Base-by-base conservation (phyloP, 2,888 invertebrate species). In the Protodeltote pygarga region DNA sequence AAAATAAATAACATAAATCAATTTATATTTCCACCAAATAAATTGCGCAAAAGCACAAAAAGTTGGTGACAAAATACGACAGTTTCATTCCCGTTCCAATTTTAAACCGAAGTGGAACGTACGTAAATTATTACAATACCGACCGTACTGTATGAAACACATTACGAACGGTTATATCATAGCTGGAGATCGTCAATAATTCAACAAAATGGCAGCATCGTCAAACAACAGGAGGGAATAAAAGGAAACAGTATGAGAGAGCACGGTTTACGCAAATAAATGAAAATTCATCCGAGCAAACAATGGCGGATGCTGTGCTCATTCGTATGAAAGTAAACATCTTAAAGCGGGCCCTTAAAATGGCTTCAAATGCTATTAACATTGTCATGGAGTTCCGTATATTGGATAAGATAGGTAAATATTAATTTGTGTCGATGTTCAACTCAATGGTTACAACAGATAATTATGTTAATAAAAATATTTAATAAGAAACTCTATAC, bases 201-300 rank as follows among this genome's bases (percentile, higher is more conserved):
- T 76, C 69, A 77, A 41, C 54, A 68, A 60, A 57, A 78, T 73
- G 73, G 73, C 68, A 58, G 72, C 70, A 76, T 79, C 70, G 70
- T 75, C 73, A 79, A 80, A 77, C 72, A 80, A 47, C 40, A 60
- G 63, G 58, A 61, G 54, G 57, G 53, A 61, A 66, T 62, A 71
- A 71, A 73, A 63, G 66, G 73, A 71, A 73, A 75, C 67, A 71
- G 64, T 61, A 65, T 54, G 59, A 60, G 50, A 39, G 53, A 54
- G 48, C 49, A 54, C 37, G 55, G 59, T 72, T 67, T 73, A 73
- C 65, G 72, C 77, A 77, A 80, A 83, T 80, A 80, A 76, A 81
- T 77, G 79, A 78, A 79, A 81, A 83, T 79, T 79, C 77, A 81
- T 75, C 71, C 71, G 59, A 70, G 70, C 75, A 77, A 75, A 81